Conservation (phyloP, 1,140 invertebrate species). For the Sinonovacula constricta region DNA sequence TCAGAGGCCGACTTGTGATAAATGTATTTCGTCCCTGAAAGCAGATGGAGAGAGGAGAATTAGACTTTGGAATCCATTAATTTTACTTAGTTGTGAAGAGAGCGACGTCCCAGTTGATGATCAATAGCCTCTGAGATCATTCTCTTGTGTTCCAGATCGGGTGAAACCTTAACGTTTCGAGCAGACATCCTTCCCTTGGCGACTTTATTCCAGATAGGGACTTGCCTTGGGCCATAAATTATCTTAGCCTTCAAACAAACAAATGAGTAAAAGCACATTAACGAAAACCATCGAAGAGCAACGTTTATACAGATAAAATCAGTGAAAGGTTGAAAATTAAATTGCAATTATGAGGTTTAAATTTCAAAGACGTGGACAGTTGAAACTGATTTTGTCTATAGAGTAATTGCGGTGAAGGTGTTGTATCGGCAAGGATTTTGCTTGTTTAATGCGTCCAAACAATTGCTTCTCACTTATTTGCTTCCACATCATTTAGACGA, state of each 20-base stretch:
- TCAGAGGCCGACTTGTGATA: slow-evolving; percentile 40
- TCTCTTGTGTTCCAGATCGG: slow-evolving; percentile 6
- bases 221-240: neutral
- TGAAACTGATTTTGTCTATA: neutral
- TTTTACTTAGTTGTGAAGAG: slow-evolving; percentile 46
- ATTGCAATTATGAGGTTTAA: neutral
- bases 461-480: slow-evolving; percentile 3
- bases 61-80: slow-evolving; percentile 48
- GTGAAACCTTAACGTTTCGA: slow-evolving; percentile 28
- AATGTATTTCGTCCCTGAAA: slow-evolving; percentile 40
- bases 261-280: no score
- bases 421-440: no score
- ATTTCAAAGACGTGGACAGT: neutral
- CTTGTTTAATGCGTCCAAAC: no score
- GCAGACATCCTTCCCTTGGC: slow-evolving; percentile 13
- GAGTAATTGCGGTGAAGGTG: neutral
- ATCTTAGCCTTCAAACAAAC: no score
- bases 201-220: slow-evolving; percentile 12
- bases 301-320: neutral
- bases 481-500: no score
- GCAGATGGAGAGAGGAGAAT: slow-evolving; percentile 37
- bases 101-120: slow-evolving; percentile 32
- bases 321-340: neutral
- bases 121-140: slow-evolving; percentile 27
- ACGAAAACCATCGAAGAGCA: no score